phyloP scores from a whole-genome alignment of 2,113 vertebrate species.

The Pomatorhinus ruficollis region DNA sequence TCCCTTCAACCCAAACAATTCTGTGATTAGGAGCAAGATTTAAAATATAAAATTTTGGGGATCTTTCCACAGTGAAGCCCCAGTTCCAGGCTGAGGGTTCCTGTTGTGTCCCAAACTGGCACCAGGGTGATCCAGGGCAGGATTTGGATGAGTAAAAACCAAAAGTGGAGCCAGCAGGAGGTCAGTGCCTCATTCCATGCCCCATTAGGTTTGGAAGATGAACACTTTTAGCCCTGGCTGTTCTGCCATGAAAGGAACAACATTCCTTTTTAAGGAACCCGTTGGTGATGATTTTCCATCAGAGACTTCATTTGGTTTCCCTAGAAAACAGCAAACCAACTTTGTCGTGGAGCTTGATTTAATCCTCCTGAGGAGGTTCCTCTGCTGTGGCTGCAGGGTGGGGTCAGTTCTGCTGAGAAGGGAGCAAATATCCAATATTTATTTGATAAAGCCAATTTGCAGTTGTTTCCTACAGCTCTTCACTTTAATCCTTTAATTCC shows the following conservation, averaged over 20 bases:
- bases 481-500: not conserved
- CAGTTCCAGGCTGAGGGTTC: not conserved
- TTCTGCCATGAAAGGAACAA: not conserved
- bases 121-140: not conserved
- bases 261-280: not conserved
- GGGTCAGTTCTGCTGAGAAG: not conserved
- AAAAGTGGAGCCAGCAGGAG: not conserved
- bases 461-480: not conserved
- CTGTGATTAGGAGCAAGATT: not conserved
- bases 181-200: not conserved
- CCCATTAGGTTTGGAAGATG: not conserved
- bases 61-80: not conserved
- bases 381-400: not conserved
- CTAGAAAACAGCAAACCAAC: not conserved
- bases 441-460: not conserved
- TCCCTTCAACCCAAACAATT: not conserved
- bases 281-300: not conserved
- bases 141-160: not conserved
- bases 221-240: not conserved
- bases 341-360: not conserved
- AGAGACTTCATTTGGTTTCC: not conserved
- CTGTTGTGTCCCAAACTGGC: not conserved
- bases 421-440: not conserved
- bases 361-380: accelerated
- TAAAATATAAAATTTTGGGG: accelerated